Evolutionary conservation across 2,113 vertebrate species (phyloP), one percentile per base, ranked within the genome.

Genomic region (Acrocephalus arundinaceus): DNA sequence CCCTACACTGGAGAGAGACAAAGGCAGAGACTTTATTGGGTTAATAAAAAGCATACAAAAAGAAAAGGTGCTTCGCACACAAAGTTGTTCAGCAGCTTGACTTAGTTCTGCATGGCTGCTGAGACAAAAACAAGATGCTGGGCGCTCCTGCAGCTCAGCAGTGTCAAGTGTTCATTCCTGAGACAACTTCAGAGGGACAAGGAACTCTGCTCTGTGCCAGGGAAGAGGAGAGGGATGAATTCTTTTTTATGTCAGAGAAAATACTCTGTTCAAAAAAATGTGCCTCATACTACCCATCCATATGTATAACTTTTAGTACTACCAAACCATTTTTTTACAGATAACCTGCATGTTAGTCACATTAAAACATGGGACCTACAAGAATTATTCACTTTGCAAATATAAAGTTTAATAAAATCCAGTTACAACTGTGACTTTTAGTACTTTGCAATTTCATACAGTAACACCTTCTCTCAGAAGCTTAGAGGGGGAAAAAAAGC

Each of bases 51-150:
- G 22, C 15, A 33, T 10, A 10, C 5, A 27, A 33, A 45, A 68
- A 59, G 14, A 33, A 45, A 68, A 59, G 14, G 11, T 37, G 27
- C 9, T 51, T 51, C 52, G 55, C 17, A 62, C 1, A 10, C 19
- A 46, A 62, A 70, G 5, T 5, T 54, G 46, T 37, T 61, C 55
- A 27, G 15, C 16, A 46, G 19, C 23, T n/a, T 10, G 22, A 12
- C 39, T 39, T n/a, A 22, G 7, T 18, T 59, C 45, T 2, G 2
- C 0, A 0, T 54, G n/a, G 48, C 23, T 0, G 0, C 33, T 39
- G 48, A n/a, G 24, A 78, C 18, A 46, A 54, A 54, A 51, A 17
- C 27, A 27, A 33, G 55, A 5, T 6, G 6, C 14, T 43, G 14
- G 17, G 12, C 30, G 9, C 13, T 83, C 19, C 79, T 43, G 55